Base-by-base conservation (phyloP, 2,888 invertebrate genomes). In the Papilio protenor region DNA sequence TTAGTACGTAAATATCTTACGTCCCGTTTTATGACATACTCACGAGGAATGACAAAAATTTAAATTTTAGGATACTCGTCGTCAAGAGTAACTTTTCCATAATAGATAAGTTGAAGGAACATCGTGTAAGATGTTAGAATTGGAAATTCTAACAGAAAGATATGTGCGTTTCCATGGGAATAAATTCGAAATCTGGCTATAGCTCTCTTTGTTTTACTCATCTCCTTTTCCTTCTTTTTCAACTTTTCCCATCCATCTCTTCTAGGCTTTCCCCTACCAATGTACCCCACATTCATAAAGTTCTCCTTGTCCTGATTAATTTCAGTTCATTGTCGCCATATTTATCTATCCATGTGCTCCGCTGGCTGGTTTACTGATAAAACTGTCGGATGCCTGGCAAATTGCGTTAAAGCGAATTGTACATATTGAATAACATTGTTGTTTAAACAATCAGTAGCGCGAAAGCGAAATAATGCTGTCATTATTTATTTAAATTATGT, bases 1-100 rank as follows among this genome's bases (percentile, higher is more conserved):
- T n/a, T 12, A 45, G 33, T 10, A 55, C n/a, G 55, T 73, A 77
- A 77, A 55, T 73, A 61, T 73, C 18, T 66, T 45, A 77, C 64
- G 52, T 40, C 40, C n/a, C n/a, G 16, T 55, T 66, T 73, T 77
- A 77, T 14, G 73, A 59, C 33, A 73, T 73, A 66, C 77, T 64
- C 77, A 14, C 57, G 14, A 57, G 57, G 18, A 57, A 23, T 45
- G 57, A 55, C n/a, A 64, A 27, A 16, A n/a, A n/a, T 66, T 66
- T 66, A 40, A 66, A 33, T 64, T 64, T 64, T 64, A 18, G 40
- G n/a, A 11, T 40, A 66, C n/a, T 40, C 40, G 66, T 40, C 33
- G 18, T 23, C 18, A 33, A 66, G 40, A 66, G 66, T n/a, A 40
- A 10, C 33, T 66, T 27, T 66, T 66, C 40, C n/a, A 66, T 66